Conservation (phyloP, 1,140 invertebrate genomes). For the Papilio polyxenes region DNA sequence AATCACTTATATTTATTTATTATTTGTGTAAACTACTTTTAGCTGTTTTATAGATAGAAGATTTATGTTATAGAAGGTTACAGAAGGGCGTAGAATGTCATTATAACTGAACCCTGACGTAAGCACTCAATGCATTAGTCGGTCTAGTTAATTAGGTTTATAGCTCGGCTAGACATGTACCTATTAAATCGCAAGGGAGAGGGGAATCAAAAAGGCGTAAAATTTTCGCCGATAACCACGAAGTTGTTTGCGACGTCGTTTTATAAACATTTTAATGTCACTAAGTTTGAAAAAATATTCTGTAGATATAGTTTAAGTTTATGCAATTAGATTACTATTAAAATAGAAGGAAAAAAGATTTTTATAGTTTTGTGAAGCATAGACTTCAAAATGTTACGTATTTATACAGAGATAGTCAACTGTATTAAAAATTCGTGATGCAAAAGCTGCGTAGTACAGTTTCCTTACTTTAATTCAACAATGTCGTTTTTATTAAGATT, state of each 20-base stretch:
- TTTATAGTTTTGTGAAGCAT: no score
- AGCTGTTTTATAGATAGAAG: no score
- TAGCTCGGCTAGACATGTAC: constrained; percentile 24
- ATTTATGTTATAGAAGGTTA: neutral
- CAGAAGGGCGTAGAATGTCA: constrained; percentile 12
- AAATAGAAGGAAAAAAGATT: no score
- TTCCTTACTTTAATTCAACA: neutral
- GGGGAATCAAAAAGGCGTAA: constrained; percentile 25
- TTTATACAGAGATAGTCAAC: no score
- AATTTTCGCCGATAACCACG: neutral
- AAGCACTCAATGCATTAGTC: constrained; percentile 25
- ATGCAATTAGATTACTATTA: no score
- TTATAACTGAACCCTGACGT: neutral
- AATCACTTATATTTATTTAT: no score
- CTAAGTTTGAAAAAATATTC: neutral
- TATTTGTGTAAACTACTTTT: no score
- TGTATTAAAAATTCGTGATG: no score
- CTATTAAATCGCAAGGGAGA: constrained; percentile 23
- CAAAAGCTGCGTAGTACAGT: no score
- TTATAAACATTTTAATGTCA: neutral
- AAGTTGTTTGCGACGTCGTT: neutral
- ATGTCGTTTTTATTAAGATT: neutral
- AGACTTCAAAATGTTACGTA: no score
- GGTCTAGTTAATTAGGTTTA: constrained; percentile 25
- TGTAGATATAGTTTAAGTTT: neutral